Percentiles rank a stretch among this genome's conserved stretches.
Conservation (phyloP, 2,113 vertebrate species). For the Salminus brasiliensis region DNA sequence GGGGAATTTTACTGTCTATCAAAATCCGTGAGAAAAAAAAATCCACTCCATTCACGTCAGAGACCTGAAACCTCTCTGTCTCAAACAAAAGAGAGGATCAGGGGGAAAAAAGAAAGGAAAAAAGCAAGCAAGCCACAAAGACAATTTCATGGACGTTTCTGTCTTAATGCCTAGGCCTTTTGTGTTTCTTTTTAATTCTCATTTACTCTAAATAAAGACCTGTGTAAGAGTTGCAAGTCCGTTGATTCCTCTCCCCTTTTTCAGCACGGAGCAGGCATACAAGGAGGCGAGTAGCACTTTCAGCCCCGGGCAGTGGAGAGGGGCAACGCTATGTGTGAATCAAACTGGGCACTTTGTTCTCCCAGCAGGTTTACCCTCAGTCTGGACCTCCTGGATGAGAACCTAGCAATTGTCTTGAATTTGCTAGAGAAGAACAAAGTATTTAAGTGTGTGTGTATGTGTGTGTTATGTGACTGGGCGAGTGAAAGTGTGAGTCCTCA, state of each 20-base stretch:
- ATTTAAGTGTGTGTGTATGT: conserved; percentile 4
- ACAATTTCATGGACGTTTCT: conserved; percentile 36
- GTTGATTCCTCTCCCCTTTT: conserved; percentile 49
- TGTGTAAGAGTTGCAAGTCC: conserved; percentile 55
- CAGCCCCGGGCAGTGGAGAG: neutral
- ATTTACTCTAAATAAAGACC: conserved; percentile 57
- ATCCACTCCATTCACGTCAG: neutral
- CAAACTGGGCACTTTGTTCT: neutral
- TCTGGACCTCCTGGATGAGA: neutral
- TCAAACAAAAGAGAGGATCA: neutral
- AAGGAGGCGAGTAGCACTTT: conserved; percentile 37
- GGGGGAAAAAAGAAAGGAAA: neutral
- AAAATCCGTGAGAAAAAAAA: neutral
- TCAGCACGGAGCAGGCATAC: conserved; percentile 12
- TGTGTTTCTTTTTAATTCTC: conserved; percentile 56
- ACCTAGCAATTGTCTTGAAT: neutral
- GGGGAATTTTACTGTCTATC: conserved; percentile 15
- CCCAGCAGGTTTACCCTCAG: neutral
- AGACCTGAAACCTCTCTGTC: neutral
- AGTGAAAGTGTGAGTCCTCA: neutral
- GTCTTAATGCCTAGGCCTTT: conserved; percentile 55
- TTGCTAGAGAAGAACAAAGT: neutral
- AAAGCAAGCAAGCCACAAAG: conserved; percentile 31
- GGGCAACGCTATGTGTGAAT: neutral
- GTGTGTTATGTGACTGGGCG: too few relatives aligned